phyloP scores from a whole-genome alignment of 2,113 vertebrate species.

The Hydrochoerus hydrochaeris region DNA sequence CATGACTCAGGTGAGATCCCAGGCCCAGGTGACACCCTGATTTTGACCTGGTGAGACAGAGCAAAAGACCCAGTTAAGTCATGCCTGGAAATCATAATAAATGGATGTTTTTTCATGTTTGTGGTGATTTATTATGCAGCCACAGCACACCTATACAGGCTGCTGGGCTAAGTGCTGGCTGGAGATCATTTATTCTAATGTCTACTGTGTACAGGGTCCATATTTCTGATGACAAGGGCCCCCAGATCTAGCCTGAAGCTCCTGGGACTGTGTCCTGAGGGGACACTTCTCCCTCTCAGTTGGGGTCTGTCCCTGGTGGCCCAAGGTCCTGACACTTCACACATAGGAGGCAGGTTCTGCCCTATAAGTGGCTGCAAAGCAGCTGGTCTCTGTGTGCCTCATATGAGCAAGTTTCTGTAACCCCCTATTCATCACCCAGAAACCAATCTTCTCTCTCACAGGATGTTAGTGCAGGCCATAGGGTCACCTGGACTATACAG shows the following conservation, averaged over 20 bases:
- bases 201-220: background rate
- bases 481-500: background rate
- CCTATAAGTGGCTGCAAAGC: background rate
- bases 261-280: background rate
- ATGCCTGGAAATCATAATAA: background rate
- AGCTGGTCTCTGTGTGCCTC: background rate
- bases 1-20: background rate
- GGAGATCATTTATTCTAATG: background rate
- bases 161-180: background rate
- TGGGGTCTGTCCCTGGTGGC: background rate
- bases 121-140: background rate
- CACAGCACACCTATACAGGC: background rate
- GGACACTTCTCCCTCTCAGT: background rate
- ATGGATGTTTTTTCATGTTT: background rate
- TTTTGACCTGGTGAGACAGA: background rate
- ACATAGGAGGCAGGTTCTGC: background rate
- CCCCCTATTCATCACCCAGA: background rate
- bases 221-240: background rate
- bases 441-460: background rate
- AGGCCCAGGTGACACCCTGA: background rate
- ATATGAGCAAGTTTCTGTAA: background rate
- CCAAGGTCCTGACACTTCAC: background rate
- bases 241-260: background rate
- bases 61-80: background rate
- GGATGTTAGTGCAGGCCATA: background rate